Evolutionary conservation across 2,888 invertebrate genomes (phyloP), one percentile per base, ranked within the genome.

Genomic region (Acanthosepion esculentum): DNA sequence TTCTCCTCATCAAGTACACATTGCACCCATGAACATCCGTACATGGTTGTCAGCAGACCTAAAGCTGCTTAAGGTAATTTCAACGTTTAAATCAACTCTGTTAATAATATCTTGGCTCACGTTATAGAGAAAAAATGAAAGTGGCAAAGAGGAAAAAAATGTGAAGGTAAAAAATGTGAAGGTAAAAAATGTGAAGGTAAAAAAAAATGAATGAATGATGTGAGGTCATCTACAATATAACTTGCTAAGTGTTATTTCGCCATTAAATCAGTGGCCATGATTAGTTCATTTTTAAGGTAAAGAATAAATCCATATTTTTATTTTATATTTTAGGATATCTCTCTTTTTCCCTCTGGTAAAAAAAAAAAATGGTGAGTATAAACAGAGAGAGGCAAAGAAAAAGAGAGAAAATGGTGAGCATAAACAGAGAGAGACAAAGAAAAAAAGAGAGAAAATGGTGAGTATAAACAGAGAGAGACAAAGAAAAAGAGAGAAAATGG

Each of bases 11-110:
- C 33, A 12, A 33, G 78, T 2, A 78, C 78, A 33, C 78, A 78
- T 33, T 78, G 78, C n/a, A n/a, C n/a, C 78, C 78, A 78, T 78
- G 78, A 78, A n/a, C 78, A 78, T n/a, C 78, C 78, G n/a, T 78
- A 78, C 78, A 78, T 78, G 12, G n/a, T n/a, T 33, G 78, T 78
- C 78, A 15, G n/a, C 78, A 33, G 78, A 78, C 5, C 20, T n/a
- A 15, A 78, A 0, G n/a, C 12, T 2, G 78, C 5, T 78, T 33
- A 78, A 78, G n/a, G 78, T 15, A n/a, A 78, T 33, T 78, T 78
- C 78, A 78, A n/a, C n/a, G n/a, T 33, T 78, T 33, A 33, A 78
- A 78, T 78, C 78, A 78, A 78, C 15, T 15, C 12, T 33, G 33
- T 78, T 18, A 15, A 78, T 78, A 33, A 78, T 78, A 33, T 12